A percentile compares a stretch with the other conserved stretches of the same genome.
Evolutionary conservation across 2,113 vertebrate genomes (phyloP).

Genomic region (Dipodomys ordii): DNA sequence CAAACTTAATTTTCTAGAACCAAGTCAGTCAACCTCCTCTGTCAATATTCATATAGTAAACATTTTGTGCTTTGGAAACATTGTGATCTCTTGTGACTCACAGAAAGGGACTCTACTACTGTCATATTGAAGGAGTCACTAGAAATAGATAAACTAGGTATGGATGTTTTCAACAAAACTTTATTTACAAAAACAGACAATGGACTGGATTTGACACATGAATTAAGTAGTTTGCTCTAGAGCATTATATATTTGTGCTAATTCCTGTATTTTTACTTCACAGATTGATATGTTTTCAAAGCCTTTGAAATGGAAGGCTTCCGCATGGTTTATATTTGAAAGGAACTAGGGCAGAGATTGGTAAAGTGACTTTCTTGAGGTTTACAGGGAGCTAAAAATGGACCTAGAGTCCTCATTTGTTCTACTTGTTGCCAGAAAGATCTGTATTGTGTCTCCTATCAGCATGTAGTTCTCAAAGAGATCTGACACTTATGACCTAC

Average conservation of each 20-base stretch:
- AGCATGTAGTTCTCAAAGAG: not conserved
- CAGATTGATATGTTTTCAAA: conserved; percentile 17
- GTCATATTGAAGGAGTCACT: not conserved
- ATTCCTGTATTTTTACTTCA: conserved; percentile 37
- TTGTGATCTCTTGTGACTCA: not conserved
- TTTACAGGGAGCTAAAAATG: conserved; percentile 36
- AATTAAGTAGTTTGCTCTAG: not conserved
- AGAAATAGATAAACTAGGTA: not conserved
- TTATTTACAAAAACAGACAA: not conserved
- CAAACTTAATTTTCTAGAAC: not conserved
- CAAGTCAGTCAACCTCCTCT: not conserved
- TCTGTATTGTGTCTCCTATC: not conserved
- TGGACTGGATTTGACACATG: not conserved
- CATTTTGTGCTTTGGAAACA: not conserved
- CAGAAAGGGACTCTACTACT: not conserved
- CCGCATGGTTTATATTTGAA: conserved; percentile 10
- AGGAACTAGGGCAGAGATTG: not conserved
- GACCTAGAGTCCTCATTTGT: conserved; percentile 12
- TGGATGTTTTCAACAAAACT: conserved; percentile 1
- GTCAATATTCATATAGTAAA: not conserved
- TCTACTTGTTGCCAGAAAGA: conserved; percentile 39
- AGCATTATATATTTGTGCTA: not conserved
- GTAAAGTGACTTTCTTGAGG: conserved; percentile 13
- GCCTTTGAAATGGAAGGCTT: not conserved
- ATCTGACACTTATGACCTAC: not conserved